These are phyloP conservation scores for Avahi laniger DNA, from an alignment of 2,797 vertebrate species.

Conservation along the genomic window DNA sequence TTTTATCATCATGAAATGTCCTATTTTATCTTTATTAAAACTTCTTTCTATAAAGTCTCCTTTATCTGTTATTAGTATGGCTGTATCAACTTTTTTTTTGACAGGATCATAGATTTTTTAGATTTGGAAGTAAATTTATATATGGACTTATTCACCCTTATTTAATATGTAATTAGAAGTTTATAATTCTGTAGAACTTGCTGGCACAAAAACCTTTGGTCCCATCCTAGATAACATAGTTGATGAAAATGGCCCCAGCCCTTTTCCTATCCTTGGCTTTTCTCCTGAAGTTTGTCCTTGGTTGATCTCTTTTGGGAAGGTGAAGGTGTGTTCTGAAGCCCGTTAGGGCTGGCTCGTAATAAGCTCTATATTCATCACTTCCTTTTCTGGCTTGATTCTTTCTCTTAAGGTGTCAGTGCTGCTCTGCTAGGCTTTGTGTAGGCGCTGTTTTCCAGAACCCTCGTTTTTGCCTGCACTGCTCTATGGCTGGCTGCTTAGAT, in stretches of 20 bases:
- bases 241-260: neutral
- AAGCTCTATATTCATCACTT: neutral
- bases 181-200: neutral
- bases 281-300: slow-evolving; percentile 17
- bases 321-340: neutral
- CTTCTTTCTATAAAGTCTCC: neutral
- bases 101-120: neutral
- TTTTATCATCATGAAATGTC: neutral
- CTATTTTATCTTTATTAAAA: neutral
- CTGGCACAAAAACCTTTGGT: neutral
- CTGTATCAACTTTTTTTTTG: neutral
- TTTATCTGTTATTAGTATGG: neutral
- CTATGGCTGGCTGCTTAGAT: neutral
- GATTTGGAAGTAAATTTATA: neutral
- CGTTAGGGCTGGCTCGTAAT: neutral
- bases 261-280: neutral
- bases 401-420: neutral
- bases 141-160: neutral
- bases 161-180: neutral
- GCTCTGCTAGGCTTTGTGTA: neutral
- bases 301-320: neutral
- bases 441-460: neutral
- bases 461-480: neutral
- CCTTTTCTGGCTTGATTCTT: neutral
- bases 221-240: neutral